Evolutionary conservation across 2,797 vertebrate species (phyloP).

Genomic region (Acropternis orthonyx): DNA sequence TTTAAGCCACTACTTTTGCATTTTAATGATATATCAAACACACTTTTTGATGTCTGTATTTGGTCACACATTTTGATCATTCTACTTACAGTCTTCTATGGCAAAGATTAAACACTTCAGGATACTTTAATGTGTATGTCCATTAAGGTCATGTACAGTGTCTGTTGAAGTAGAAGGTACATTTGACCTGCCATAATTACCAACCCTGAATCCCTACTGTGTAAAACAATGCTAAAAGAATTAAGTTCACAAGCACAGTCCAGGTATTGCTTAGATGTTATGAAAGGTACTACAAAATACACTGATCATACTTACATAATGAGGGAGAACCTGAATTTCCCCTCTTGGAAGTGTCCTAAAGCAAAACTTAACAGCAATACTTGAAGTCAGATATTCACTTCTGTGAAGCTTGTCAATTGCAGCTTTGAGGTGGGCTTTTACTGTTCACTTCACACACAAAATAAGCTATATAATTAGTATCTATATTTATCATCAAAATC

Average conservation of each 20-base stretch:
- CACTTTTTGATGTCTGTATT: neutral
- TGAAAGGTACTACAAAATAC: neutral
- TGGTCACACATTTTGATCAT: neutral
- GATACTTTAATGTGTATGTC: neutral
- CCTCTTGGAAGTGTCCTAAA: neutral
- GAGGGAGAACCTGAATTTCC: fast-evolving
- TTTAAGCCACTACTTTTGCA: neutral
- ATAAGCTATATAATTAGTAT: neutral
- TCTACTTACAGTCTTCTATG: neutral
- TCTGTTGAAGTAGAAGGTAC: neutral
- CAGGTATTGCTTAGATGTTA: neutral
- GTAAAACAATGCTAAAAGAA: neutral
- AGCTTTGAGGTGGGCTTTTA: neutral
- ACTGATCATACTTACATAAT: neutral
- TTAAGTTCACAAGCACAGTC: neutral
- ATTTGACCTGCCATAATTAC: neutral
- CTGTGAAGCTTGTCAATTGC: neutral
- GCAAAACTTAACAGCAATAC: neutral
- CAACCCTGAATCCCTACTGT: neutral
- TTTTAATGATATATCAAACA: neutral
- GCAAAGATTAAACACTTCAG: neutral
- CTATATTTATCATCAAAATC: neutral
- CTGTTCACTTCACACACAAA: neutral
- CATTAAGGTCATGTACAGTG: neutral
- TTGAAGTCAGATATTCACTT: neutral